Base-by-base conservation (phyloP, 2,888 invertebrate genomes). In the Drosophila acutilabella region DNA sequence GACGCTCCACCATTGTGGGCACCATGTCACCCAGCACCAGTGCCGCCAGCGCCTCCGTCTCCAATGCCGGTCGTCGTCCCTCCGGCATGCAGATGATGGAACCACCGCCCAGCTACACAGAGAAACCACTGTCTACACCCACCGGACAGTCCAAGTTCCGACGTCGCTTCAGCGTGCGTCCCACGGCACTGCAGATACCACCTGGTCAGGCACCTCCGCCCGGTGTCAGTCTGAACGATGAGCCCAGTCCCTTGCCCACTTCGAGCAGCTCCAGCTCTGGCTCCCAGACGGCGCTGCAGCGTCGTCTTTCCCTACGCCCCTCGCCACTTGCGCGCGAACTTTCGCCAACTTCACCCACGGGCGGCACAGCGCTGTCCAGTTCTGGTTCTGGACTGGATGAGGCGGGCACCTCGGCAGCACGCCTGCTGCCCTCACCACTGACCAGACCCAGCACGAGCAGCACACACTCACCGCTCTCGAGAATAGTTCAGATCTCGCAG, bases 401-500 rank as follows among this genome's bases (percentile, higher is more conserved):
- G 30, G 45, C 58, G 5, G 67, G 65, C 40, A 51, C 72, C 0
- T 71, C 88, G 5, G 65, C 81, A 1, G 66, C 84, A 6, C 81
- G 91, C 0, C 62, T 90, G 42, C 45, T 90, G 36, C 89, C 90
- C 3, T 52, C 78, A 3, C 53, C 72, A 0, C 16, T 69, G 0
- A 74, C 80, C 13, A 73, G 90, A 3, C 79, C 90, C 64, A 68
- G 90, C 69, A 91, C 89, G 16, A 91, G 91, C 68, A 92, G 91
- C 74, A 92, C 92, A 13, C 92, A 92, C 64, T 92, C 92, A 0
- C 92, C 92, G 30, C 77, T 92, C 8, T 92, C 92, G 23, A 85
- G 92, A 13, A 92, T 92, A 30, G 92, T 91, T 53, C 92, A 92
- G 68, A 92, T 92, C 59, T 82, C 92, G n/a, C 91, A 92, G 82